Base-by-base conservation (phyloP, 2,797 vertebrate species). In the Myiothlypis chrysogaster region DNA sequence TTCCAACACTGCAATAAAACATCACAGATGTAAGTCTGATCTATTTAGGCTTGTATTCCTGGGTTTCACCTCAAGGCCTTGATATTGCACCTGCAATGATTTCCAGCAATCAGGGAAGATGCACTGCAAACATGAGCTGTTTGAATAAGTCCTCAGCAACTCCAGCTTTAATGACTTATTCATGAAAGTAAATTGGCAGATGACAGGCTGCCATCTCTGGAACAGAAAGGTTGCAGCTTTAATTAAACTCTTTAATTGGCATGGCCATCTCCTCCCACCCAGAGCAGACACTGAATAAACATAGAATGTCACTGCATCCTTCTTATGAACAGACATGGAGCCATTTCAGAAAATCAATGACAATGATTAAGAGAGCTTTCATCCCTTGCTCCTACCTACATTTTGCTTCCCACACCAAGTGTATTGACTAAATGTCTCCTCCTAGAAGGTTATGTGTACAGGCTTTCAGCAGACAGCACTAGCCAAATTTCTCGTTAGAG, bases 181-280 rank as follows among this genome's bases (percentile, higher is more conserved):
- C 50, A 91, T 87, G 87, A 56, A 85, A 89, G 89, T 83, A 86
- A 94, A 92, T 86, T 83, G 85, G 55, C 69, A 95, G 84, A 86
- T 78, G 87, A 96, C 69, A 91, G 55, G 53, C 35, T 9, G 7
- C 61, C 89, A 85, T 76, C 50, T 85, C 69, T 59, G 79, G 53
- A 89, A 93, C 46, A 82, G 85, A 93, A 92, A 92, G 87, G 94
- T 83, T 93, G 56, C 68, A 79, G 82, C 87, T 86, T 95, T 96
- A 93, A 95, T 95, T 92, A 91, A 95, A 92, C 82, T 86, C 94
- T 34, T 85, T 95, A 97, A 94, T 92, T 87, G 89, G 61, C 89
- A 81, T 6, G 59, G 84, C 55, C 84, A 83, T 61, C 35, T 72
- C 47, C 82, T 94, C 57, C 71, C 61, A 81, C 57, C 32, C 37